phyloP scores from a whole-genome alignment of 2,888 invertebrate species.

The Lithophane semibrunnea region DNA sequence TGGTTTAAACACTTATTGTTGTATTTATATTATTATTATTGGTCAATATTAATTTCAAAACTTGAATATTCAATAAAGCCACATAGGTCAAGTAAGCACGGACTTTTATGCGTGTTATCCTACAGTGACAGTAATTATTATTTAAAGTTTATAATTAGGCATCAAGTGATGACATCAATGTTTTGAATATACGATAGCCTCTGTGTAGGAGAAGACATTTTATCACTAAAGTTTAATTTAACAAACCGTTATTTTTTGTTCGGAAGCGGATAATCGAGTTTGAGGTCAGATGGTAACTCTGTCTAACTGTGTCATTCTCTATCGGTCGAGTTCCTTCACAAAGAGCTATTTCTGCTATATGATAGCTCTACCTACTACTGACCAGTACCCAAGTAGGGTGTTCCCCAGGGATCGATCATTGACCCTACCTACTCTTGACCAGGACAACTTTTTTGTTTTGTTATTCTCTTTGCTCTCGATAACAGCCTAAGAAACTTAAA shows the following conservation, averaged over 20 bases:
- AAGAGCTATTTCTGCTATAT: slow-evolving; percentile 23
- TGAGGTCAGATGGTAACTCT: slow-evolving; percentile 66
- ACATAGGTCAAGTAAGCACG: slow-evolving; percentile 22
- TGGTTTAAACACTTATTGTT: neutral
- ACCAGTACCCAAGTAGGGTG: slow-evolving; percentile 5
- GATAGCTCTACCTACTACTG: neutral
- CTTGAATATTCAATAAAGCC: slow-evolving; percentile 33
- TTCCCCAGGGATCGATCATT: slow-evolving; percentile 25
- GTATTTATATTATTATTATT: neutral
- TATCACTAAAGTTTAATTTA: slow-evolving; percentile 74
- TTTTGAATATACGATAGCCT: slow-evolving; percentile 79
- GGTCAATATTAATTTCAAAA: slow-evolving; percentile 11
- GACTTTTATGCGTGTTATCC: slow-evolving; percentile 50
- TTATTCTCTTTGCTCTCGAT: slow-evolving; percentile 3
- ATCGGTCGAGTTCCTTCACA: slow-evolving; percentile 20
- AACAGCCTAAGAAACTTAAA: neutral
- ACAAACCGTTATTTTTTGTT: slow-evolving; percentile 72
- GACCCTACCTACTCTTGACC: neutral
- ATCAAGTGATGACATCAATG: slow-evolving; percentile 76
- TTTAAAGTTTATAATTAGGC: slow-evolving; percentile 66
- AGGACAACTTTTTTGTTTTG: neutral
- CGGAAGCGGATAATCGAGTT: slow-evolving; percentile 67
- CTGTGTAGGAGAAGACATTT: slow-evolving; percentile 72
- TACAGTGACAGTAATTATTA: slow-evolving; percentile 61
- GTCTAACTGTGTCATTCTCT: slow-evolving; percentile 47